These are phyloP conservation scores for Noctuana brunneofusca DNA, from an alignment of 2,888 invertebrate species.

Conservation along the genomic window DNA sequence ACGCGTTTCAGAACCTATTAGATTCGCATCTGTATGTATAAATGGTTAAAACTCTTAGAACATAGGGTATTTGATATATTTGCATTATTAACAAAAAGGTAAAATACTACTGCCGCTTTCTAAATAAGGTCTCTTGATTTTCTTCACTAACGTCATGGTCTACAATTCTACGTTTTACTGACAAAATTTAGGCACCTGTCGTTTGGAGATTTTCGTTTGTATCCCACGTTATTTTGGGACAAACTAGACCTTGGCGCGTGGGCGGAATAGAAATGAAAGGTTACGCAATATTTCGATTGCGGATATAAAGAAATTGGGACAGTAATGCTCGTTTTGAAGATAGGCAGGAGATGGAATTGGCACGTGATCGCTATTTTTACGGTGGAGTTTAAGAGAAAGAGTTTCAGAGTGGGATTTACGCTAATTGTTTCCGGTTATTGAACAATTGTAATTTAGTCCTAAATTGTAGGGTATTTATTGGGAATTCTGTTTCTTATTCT, in stretches of 20 bases:
- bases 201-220: constrained; percentile 27
- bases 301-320: constrained; percentile 26
- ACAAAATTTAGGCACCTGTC: constrained; percentile 41
- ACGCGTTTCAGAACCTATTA: too few species aligned
- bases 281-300: constrained; percentile 26
- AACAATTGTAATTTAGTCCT: background rate
- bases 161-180: too few species aligned
- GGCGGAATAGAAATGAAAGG: constrained; percentile 23
- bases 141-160: too few species aligned
- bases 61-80: too few species aligned
- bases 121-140: too few species aligned
- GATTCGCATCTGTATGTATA: too few species aligned
- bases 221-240: constrained; percentile 29
- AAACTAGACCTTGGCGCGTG: constrained; percentile 33
- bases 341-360: background rate
- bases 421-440: background rate
- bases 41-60: too few species aligned
- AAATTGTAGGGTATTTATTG: background rate
- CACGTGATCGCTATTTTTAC: constrained; percentile 12
- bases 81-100: too few species aligned
- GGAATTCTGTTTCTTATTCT: background rate
- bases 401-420: background rate
- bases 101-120: too few species aligned
- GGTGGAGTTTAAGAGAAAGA: background rate
- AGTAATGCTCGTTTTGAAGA: constrained; percentile 3